These are phyloP conservation scores for Deilephila porcellus DNA, from an alignment of 2,888 invertebrate genomes.

Conservation along the genomic window DNA sequence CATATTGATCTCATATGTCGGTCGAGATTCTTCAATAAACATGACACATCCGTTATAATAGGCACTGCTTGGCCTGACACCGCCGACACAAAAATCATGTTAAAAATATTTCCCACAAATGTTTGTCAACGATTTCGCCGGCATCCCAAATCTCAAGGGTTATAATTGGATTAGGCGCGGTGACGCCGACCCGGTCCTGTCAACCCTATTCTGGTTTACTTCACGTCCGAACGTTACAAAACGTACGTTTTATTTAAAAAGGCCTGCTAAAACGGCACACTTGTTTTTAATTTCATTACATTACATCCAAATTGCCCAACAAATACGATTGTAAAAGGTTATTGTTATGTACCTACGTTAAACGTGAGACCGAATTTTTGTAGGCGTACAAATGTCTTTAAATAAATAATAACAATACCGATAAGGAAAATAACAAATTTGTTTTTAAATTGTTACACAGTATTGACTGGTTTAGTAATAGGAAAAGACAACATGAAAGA, in stretches of 20 bases:
- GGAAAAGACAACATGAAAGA: too few species aligned
- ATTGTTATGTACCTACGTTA: not conserved
- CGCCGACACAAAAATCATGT: not conserved
- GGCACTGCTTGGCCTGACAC: not conserved
- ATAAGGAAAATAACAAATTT: too few species aligned
- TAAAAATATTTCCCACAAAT: slow-evolving; percentile 1
- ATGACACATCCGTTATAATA: slow-evolving; percentile 1
- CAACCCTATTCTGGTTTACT: slow-evolving; percentile 48
- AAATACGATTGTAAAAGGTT: not conserved
- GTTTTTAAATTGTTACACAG: not conserved
- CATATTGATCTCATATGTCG: not conserved
- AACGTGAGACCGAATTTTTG: not conserved
- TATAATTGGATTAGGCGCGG: slow-evolving; percentile 58
- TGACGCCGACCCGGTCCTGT: slow-evolving; percentile 41
- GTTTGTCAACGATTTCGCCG: slow-evolving; percentile 41
- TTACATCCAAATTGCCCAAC: not conserved
- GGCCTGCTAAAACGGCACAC: slow-evolving; percentile 36
- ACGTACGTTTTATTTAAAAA: slow-evolving; percentile 50
- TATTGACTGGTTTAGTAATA: too few species aligned
- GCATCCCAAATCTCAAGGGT: slow-evolving; percentile 52
- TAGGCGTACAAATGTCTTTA: not conserved
- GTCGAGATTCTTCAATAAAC: slow-evolving; percentile 4
- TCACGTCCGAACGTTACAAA: slow-evolving; percentile 49
- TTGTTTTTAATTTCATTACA: slow-evolving; percentile 33
- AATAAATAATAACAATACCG: too few species aligned